Evolutionary conservation across 53 echinoderm and acorn worm genomes (phyloP).

Genomic region (Pentamera pediparva): DNA sequence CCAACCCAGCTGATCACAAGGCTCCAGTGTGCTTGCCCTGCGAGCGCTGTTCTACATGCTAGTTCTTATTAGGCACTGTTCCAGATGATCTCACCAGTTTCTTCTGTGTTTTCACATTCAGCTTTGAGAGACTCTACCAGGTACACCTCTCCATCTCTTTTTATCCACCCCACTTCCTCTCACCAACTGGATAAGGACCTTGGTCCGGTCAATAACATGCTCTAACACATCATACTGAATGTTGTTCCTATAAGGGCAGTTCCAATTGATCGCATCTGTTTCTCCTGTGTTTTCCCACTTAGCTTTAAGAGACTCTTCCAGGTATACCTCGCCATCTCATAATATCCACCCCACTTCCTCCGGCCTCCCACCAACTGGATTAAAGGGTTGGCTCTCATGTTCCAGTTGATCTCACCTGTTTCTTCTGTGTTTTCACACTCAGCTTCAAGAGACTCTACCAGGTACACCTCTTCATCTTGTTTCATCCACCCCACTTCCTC

Average conservation of each 20-base stretch:
- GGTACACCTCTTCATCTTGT: conserved; percentile 62
- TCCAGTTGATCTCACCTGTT: conserved; percentile 61
- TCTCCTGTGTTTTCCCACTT: conserved; percentile 71
- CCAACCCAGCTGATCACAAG: too few species aligned
- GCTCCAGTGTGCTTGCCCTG: too few species aligned
- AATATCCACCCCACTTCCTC: conserved; percentile 80
- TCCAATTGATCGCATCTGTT: too few species aligned
- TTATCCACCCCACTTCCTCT: conserved; percentile 82
- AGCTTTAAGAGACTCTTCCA: conserved; percentile 62
- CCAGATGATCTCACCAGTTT: conserved; percentile 63
- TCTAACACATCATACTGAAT: too few species aligned
- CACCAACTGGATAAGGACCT: conserved; percentile 79
- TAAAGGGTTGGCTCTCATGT: too few species aligned
- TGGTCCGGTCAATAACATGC: conserved; percentile 59
- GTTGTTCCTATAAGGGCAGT: conserved; percentile 3
- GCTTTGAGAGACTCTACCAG: conserved; percentile 61
- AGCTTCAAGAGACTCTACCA: conserved; percentile 60
- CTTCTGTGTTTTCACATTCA: conserved; percentile 68
- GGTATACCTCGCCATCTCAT: conserved; percentile 64
- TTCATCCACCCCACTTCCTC: conserved; percentile 81
- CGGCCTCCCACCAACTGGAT: conserved; percentile 80
- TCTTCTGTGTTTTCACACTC: conserved; percentile 73
- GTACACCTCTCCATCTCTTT: conserved; percentile 68
- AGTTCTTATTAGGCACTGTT: too few species aligned
- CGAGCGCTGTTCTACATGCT: too few species aligned